phyloP scores from a whole-genome alignment of 2,113 vertebrate genomes.

The Poecilia latipinna region DNA sequence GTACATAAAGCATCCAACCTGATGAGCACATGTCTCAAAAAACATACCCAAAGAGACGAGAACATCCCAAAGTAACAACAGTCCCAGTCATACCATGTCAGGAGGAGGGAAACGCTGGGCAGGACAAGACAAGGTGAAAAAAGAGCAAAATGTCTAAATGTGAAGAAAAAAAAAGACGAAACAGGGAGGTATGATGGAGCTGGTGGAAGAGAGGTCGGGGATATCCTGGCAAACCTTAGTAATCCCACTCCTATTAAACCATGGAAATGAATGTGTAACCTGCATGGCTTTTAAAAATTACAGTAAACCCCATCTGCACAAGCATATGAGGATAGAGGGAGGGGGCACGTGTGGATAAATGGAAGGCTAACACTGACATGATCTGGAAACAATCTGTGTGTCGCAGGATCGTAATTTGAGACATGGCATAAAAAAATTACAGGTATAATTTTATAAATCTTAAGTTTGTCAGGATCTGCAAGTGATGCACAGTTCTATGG shows the following conservation, averaged over 20 bases:
- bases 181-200: conserved; percentile 23
- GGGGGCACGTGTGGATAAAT: conserved; percentile 14
- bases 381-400: not conserved
- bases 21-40: not conserved
- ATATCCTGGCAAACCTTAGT: conserved; percentile 53
- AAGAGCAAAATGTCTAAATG: not conserved
- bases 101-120: conserved; percentile 9
- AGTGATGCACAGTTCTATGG: not conserved
- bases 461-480: not conserved
- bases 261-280: conserved; percentile 55
- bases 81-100: conserved; percentile 24
- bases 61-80: conserved; percentile 40
- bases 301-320: conserved; percentile 52
- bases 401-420: not conserved
- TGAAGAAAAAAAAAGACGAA: not conserved
- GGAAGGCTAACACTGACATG: not conserved
- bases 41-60: not conserved
- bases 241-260: conserved; percentile 67
- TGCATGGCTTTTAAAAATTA: conserved; percentile 57
- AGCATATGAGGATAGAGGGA: conserved; percentile 40
- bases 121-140: not conserved
- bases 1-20: conserved; percentile 28
- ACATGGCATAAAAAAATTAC: too few species aligned
- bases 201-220: conserved; percentile 26
- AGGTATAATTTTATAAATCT: not conserved